Evolutionary conservation across 2,888 invertebrate genomes (phyloP).

Genomic region (Hedya salicella): DNA sequence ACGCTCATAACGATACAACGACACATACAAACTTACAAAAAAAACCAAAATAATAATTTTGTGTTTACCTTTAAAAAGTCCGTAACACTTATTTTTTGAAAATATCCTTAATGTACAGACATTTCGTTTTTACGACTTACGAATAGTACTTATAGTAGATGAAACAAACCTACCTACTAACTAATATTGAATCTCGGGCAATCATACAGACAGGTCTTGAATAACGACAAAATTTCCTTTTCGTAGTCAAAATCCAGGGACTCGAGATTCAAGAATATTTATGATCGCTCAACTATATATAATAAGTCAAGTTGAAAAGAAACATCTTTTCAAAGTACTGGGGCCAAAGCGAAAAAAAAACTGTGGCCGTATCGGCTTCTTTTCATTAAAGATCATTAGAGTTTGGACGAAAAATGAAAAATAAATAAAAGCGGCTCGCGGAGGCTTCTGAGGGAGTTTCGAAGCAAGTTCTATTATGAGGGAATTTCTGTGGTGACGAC

Average conservation of each 20-base stretch:
- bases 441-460: conserved; percentile 57
- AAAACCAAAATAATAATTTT: no score
- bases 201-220: neutral
- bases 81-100: no score
- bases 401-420: conserved; percentile 75
- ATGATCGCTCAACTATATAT: conserved; percentile 61
- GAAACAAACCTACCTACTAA: no score
- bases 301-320: conserved; percentile 65
- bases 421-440: conserved; percentile 66
- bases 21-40: no score
- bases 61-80: no score
- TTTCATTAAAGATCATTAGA: conserved; percentile 82
- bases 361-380: conserved; percentile 68
- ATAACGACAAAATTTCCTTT: conserved; percentile 47
- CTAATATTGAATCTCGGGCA: no score
- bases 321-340: conserved; percentile 56
- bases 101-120: no score
- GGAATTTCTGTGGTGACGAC: conserved; percentile 45
- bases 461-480: conserved; percentile 50
- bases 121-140: no score
- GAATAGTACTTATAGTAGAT: no score
- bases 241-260: conserved; percentile 13
- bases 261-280: conserved; percentile 48
- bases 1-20: no score
- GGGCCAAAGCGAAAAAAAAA: conserved; percentile 54